phyloP scores from a whole-genome alignment of 2,797 vertebrate genomes.

The Gymnoscopelus braueri region DNA sequence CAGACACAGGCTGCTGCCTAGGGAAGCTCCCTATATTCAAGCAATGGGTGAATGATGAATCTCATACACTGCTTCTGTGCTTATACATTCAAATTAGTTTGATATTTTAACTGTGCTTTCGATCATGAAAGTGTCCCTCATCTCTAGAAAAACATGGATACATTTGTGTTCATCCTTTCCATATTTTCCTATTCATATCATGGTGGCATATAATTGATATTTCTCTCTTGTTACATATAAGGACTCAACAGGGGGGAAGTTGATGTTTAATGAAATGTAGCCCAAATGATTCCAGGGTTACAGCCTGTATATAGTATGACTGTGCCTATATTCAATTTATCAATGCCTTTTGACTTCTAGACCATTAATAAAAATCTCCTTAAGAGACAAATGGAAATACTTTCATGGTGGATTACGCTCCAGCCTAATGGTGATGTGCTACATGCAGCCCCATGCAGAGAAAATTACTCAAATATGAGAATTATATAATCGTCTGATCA shows the following conservation, averaged over 20 bases:
- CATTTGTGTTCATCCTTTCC: not conserved
- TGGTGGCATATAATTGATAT: not conserved
- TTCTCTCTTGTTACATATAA: not conserved
- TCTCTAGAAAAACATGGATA: slow-evolving; percentile 1
- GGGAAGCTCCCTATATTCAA: not conserved
- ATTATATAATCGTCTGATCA: slow-evolving; percentile 80
- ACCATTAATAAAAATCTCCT: slow-evolving; percentile 85
- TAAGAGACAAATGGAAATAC: slow-evolving; percentile 81
- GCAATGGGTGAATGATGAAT: not conserved
- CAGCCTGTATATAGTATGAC: not conserved
- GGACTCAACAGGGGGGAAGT: not conserved
- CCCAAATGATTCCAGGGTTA: not conserved
- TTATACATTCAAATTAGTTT: not conserved
- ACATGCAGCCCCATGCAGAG: slow-evolving; percentile 58
- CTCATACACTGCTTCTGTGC: not conserved
- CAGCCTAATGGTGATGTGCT: slow-evolving; percentile 77
- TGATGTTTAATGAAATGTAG: not conserved
- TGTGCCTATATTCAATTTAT: slow-evolving; percentile 25
- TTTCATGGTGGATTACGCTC: slow-evolving; percentile 80
- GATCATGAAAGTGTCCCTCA: not conserved
- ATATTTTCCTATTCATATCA: not conserved
- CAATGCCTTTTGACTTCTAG: slow-evolving; percentile 72
- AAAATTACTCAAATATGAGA: slow-evolving; percentile 63
- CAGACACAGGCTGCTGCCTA: not conserved
- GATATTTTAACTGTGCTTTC: not conserved